These are phyloP conservation scores for Brachionus rotundiformis DNA, from an alignment of 1,140 invertebrate genomes.

Conservation along the genomic window DNA sequence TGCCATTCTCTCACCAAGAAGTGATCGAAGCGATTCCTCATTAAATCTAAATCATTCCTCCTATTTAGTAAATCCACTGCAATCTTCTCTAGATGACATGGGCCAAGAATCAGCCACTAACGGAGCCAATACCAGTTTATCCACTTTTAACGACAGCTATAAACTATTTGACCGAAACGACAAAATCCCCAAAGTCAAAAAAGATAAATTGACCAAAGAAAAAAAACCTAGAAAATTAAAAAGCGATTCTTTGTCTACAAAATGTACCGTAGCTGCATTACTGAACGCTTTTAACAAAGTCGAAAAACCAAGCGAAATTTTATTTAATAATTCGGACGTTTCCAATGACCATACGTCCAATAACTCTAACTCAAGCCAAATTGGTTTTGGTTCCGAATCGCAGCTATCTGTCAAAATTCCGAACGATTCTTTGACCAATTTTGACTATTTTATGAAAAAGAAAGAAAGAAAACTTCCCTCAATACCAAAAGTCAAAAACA, in stretches of 20 bases:
- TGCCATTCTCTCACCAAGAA: not conserved
- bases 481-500: not conserved
- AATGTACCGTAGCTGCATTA: conserved; percentile 29
- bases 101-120: not conserved
- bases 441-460: conserved; percentile 23
- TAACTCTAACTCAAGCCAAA: not conserved
- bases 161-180: conserved; percentile 9
- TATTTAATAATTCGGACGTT: not conserved
- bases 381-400: not conserved
- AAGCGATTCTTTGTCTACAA: not conserved
- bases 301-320: not conserved
- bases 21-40: conserved; percentile 48
- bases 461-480: not conserved
- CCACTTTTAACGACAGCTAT: not conserved
- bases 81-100: conserved; percentile 29
- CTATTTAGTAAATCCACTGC: conserved; percentile 20
- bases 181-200: conserved; percentile 12
- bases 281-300: conserved; percentile 31
- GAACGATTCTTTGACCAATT: not conserved
- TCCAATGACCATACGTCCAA: not conserved
- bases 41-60: conserved; percentile 28
- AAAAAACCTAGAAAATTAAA: conserved; percentile 28
- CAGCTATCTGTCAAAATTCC: not conserved
- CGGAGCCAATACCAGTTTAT: not conserved
- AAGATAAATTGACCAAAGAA: conserved; percentile 17